Evolutionary conservation across 2,888 invertebrate genomes (phyloP).

Genomic region (Stenodera caucasica): DNA sequence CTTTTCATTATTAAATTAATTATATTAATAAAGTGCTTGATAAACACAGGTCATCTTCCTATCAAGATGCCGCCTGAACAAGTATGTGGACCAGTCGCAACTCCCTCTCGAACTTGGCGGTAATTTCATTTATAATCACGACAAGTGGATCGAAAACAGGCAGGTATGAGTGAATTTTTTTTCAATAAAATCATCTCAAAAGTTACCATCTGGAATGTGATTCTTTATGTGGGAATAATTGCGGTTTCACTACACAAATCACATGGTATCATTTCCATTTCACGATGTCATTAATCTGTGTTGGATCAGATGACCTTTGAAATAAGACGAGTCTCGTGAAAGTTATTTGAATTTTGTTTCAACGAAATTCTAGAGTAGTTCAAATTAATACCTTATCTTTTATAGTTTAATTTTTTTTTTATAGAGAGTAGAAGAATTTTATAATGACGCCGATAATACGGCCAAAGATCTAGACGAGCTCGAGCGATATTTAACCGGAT

Average conservation of each 20-base stretch:
- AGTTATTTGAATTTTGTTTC: background rate
- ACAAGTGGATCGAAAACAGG: conserved; percentile 74
- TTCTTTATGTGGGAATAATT: background rate
- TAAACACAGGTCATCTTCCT: conserved; percentile 69
- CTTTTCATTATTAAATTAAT: too few relatives aligned
- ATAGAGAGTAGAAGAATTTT: conserved; percentile 71
- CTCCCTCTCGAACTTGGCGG: conserved; percentile 75
- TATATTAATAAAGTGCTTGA: background rate
- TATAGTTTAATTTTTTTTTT: conserved; percentile 16
- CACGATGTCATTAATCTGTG: conserved; percentile 31
- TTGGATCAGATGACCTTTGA: conserved; percentile 30
- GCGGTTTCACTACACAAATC: conserved; percentile 15
- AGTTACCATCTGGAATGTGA: too few relatives aligned
- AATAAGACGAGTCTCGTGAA: conserved; percentile 9
- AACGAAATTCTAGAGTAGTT: too few relatives aligned
- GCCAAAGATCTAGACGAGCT: conserved; percentile 65
- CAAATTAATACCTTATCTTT: too few relatives aligned
- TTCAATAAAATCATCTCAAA: too few relatives aligned
- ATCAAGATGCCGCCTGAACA: conserved; percentile 67
- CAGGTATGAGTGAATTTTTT: conserved; percentile 61
- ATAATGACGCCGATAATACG: conserved; percentile 62
- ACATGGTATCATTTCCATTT: conserved; percentile 18
- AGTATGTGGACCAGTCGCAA: conserved; percentile 69
- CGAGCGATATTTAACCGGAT: conserved; percentile 60
- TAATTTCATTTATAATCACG: conserved; percentile 70